Conservation (phyloP, 92 coral and sea anemone genomes). For the Bergia puertoricense region DNA sequence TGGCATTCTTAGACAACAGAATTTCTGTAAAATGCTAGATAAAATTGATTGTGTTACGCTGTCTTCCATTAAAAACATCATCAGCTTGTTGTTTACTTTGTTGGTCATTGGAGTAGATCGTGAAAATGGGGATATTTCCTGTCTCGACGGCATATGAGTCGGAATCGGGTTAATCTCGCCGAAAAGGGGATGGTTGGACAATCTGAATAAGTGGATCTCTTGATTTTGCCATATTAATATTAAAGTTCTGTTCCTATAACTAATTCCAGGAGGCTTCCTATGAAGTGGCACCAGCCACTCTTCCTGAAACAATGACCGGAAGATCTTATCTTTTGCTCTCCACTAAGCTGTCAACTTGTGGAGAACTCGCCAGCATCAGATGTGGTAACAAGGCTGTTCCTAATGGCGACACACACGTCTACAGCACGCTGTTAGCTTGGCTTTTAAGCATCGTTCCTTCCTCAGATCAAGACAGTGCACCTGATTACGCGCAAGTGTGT, state of each 20-base stretch:
- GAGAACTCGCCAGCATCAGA: constrained; percentile 65
- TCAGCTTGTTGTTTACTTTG: no score
- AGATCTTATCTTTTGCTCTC: constrained; percentile 66
- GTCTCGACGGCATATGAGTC: no score
- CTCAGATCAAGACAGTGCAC: constrained; percentile 42
- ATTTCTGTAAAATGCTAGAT: no score
- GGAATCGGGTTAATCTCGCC: no score
- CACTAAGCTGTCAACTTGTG: constrained; percentile 72
- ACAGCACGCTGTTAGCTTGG: constrained; percentile 82
- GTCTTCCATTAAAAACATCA: no score
- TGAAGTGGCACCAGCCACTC: constrained; percentile 57
- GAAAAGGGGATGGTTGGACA: no score
- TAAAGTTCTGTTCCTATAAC: neutral
- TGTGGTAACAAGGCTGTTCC: constrained; percentile 46
- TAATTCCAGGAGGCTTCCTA: constrained; percentile 82
- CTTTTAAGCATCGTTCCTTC: constrained; percentile 71
- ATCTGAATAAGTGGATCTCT: no score
- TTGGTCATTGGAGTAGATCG: no score
- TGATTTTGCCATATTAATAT: no score
- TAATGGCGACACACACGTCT: constrained; percentile 62
- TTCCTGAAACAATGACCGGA: constrained; percentile 53
- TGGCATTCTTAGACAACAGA: no score
- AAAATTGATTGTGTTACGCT: no score
- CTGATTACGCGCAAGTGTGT: constrained; percentile 63
- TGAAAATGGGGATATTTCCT: no score